Conservation (phyloP, 2,797 vertebrate genomes). For the Sebastes minor region DNA sequence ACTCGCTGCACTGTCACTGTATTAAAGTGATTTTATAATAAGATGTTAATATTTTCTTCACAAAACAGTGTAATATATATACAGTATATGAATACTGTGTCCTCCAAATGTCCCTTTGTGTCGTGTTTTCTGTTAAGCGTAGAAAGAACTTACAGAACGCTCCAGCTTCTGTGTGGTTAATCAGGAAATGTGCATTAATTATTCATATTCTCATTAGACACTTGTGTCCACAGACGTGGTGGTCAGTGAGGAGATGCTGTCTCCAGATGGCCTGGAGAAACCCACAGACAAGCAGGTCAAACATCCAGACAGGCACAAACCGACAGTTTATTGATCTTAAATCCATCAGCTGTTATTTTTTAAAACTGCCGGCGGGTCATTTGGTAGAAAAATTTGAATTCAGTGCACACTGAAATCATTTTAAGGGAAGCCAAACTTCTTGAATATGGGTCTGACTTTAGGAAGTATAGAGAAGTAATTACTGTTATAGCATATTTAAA, state of each 20-base stretch:
- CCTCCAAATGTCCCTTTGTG: neutral
- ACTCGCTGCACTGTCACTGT: neutral
- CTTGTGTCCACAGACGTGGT: neutral
- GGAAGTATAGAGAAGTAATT: neutral
- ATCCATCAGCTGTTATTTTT: neutral
- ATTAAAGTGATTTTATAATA: neutral
- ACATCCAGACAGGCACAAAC: neutral
- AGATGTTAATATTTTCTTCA: neutral
- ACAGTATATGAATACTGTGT: neutral
- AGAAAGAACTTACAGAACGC: neutral
- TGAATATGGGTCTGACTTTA: neutral
- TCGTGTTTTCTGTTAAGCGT: neutral
- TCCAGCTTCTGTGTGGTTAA: neutral
- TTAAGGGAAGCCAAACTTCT: neutral
- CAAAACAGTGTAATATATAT: neutral
- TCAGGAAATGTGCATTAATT: neutral
- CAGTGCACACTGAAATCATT: neutral
- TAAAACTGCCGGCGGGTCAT: neutral
- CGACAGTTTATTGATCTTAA: neutral
- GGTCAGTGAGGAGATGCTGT: neutral
- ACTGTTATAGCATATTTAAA: neutral
- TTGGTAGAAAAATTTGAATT: neutral
- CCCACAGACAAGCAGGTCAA: neutral
- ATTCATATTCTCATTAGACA: neutral
- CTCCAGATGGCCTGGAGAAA: neutral